Evolutionary conservation across 2,888 invertebrate genomes (phyloP).

Genomic region (Teleogryllus oceanicus): DNA sequence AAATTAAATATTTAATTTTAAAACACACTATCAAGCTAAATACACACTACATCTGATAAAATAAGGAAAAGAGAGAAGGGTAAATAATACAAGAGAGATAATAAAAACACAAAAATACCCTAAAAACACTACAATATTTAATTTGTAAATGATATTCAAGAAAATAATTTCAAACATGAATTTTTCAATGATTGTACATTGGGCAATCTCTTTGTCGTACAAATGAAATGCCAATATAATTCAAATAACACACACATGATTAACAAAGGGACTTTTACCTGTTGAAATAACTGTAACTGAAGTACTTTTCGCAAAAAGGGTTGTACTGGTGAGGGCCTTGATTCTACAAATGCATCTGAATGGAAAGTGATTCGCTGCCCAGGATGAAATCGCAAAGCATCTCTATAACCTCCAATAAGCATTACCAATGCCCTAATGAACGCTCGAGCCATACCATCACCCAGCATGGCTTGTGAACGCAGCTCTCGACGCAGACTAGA

Average conservation of each 20-base stretch:
- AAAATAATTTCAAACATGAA: not conserved
- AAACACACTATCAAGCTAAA: not conserved
- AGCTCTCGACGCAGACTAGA: slow-evolving; percentile 70
- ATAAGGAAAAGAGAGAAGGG: not conserved
- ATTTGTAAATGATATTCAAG: not conserved
- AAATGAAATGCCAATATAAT: no score
- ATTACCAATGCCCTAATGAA: slow-evolving; percentile 88
- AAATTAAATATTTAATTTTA: slow-evolving; percentile 30
- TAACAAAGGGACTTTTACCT: slow-evolving; percentile 53
- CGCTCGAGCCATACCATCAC: slow-evolving; percentile 89
- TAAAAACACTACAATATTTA: no score
- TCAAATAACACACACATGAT: not conserved
- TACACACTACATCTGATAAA: not conserved
- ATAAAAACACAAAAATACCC: not conserved
- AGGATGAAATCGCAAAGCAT: slow-evolving; percentile 75
- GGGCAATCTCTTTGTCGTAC: no score
- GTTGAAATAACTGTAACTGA: slow-evolving; percentile 90
- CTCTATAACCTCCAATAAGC: slow-evolving; percentile 90
- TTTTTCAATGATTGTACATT: not conserved
- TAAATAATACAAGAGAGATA: not conserved
- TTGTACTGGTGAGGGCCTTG: slow-evolving; percentile 78
- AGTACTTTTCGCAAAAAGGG: slow-evolving; percentile 87
- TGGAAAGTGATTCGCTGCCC: slow-evolving; percentile 79
- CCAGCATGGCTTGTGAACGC: slow-evolving; percentile 71
- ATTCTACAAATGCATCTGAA: slow-evolving; percentile 81